A percentile compares a stretch with the other conserved stretches of the same genome.
Evolutionary conservation across 1,140 invertebrate genomes (phyloP).

Genomic region (Drosophila nigromelanica): DNA sequence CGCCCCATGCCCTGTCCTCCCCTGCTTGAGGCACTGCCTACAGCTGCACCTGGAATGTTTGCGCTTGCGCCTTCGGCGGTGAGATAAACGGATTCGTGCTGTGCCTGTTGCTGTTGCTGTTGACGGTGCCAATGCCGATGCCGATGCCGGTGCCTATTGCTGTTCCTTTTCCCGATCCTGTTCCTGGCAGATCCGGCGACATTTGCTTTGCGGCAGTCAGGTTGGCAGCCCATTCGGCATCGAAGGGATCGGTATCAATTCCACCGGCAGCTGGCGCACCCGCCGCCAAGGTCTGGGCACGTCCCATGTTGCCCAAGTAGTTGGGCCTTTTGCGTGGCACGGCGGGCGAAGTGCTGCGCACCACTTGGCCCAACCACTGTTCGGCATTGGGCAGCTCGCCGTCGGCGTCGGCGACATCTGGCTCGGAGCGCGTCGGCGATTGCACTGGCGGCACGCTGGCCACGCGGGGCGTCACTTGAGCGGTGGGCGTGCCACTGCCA

Average conservation of each 20-base stretch:
- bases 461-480: conserved; percentile 50
- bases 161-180: conserved; percentile 47
- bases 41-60: conserved; percentile 88
- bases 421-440: conserved; percentile 56
- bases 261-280: conserved; percentile 72
- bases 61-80: conserved; percentile 85
- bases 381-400: conserved; percentile 88
- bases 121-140: too few relatives aligned
- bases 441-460: conserved; percentile 37
- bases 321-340: conserved; percentile 85
- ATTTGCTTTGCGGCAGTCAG: conserved; percentile 76
- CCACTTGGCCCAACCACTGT: conserved; percentile 90
- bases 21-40: conserved; percentile 70
- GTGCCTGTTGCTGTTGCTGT: conserved; percentile 65
- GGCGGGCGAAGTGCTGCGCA: conserved; percentile 85
- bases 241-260: conserved; percentile 89
- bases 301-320: conserved; percentile 86
- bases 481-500: conserved; percentile 63
- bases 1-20: conserved; percentile 12
- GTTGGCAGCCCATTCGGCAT: conserved; percentile 92
- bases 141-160: too few relatives aligned
- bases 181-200: conserved; percentile 72
- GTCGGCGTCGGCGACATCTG: conserved; percentile 17
- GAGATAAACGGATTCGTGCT: conserved; percentile 86
- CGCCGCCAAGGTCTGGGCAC: conserved; percentile 86